Evolutionary conservation across 1,140 invertebrate genomes (phyloP).

Genomic region (Ooceraea biroi): DNA sequence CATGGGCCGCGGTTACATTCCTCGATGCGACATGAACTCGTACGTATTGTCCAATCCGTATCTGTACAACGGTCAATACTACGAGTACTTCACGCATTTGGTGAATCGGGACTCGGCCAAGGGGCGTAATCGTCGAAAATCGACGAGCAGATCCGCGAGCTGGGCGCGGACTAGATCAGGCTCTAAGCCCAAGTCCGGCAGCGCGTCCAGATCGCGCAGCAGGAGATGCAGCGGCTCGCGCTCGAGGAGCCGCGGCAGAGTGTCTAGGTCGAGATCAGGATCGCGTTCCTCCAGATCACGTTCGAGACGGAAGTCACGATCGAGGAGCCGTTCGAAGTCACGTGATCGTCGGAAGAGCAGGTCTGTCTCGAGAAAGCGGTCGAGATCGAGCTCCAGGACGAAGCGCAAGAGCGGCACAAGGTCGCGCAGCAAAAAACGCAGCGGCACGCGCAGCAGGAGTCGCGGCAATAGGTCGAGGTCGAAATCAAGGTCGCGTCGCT

Average conservation of each 20-base stretch:
- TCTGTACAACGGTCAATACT: constrained; percentile 84
- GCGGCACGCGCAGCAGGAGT: constrained; percentile 35
- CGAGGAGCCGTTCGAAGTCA: constrained; percentile 74
- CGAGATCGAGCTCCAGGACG: constrained; percentile 65
- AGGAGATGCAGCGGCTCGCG: constrained; percentile 74
- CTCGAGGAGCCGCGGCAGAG: constrained; percentile 73
- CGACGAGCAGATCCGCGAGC: constrained; percentile 68
- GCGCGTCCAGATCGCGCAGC: constrained; percentile 63
- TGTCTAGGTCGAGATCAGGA: constrained; percentile 62
- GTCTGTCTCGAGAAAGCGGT: constrained; percentile 75
- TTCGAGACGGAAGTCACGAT: constrained; percentile 57
- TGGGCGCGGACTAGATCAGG: constrained; percentile 62
- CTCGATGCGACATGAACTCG: constrained; percentile 69
- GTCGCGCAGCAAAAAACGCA: constrained; percentile 24
- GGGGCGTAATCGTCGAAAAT: constrained; percentile 50
- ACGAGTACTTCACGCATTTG: constrained; percentile 84
- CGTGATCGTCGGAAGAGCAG: constrained; percentile 73
- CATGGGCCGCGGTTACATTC: constrained; percentile 63
- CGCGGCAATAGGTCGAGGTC: constrained; percentile 59
- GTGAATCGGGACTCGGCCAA: constrained; percentile 65
- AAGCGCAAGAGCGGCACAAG: constrained; percentile 46
- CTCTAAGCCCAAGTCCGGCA: constrained; percentile 53
- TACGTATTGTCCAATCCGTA: constrained; percentile 76
- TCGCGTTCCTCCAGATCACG: constrained; percentile 48
- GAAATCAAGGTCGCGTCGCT: constrained; percentile 59